Conservation (phyloP, 23 tunicate genomes). For the Botrylloides violaceus region DNA sequence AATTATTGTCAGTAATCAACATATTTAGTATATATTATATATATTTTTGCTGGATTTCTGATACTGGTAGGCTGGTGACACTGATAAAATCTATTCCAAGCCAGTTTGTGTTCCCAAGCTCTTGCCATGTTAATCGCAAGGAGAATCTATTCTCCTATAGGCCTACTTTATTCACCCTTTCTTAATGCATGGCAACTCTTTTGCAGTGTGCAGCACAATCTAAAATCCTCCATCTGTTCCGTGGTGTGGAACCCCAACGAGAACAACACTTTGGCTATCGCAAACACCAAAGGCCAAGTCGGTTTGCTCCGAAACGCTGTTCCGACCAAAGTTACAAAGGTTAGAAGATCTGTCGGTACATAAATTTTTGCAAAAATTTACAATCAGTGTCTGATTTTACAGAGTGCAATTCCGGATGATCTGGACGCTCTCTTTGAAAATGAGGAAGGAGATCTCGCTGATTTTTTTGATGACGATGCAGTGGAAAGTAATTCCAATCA, state of each 20-base stretch:
- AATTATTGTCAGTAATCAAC: too few relatives aligned
- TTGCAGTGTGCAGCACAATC: constrained; percentile 43
- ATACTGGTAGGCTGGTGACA: too few relatives aligned
- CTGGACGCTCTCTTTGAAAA: constrained; percentile 79
- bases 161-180: too few relatives aligned
- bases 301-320: constrained; percentile 48
- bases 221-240: constrained; percentile 41
- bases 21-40: too few relatives aligned
- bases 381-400: not conserved
- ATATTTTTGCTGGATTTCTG: too few relatives aligned
- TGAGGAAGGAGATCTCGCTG: constrained; percentile 69
- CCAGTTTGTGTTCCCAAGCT: too few relatives aligned
- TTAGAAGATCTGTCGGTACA: too few relatives aligned
- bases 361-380: too few relatives aligned
- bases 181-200: too few relatives aligned
- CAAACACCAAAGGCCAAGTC: constrained; percentile 72
- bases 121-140: too few relatives aligned
- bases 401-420: constrained; percentile 29
- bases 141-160: too few relatives aligned
- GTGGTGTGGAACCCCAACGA: constrained; percentile 78
- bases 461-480: constrained; percentile 30
- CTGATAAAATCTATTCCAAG: too few relatives aligned
- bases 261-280: constrained; percentile 57
- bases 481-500: constrained; percentile 1
- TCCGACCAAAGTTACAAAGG: not conserved